Conservation (phyloP, 2,888 invertebrate genomes). For the Coelopa pilipes region DNA sequence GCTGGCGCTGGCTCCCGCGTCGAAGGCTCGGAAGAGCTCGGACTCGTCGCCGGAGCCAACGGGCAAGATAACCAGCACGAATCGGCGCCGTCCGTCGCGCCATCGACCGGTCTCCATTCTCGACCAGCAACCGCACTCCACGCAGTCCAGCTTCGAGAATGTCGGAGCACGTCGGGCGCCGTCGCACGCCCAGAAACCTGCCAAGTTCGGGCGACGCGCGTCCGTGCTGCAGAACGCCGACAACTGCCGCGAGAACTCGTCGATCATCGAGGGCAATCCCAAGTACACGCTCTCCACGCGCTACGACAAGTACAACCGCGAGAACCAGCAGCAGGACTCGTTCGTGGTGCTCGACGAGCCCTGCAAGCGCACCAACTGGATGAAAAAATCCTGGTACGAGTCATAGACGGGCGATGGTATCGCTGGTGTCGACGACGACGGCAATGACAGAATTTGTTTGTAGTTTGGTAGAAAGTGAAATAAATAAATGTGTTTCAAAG, state of each 20-base stretch:
- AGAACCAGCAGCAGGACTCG: constrained; percentile 52
- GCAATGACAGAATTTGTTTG: background rate
- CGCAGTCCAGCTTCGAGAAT: constrained; percentile 54
- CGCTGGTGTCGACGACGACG: too few relatives aligned
- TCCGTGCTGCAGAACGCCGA: constrained; percentile 57
- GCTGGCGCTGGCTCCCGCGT: background rate
- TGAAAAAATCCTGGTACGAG: constrained; percentile 65
- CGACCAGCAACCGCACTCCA: constrained; percentile 45
- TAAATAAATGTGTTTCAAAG: background rate
- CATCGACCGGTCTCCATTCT: constrained; percentile 47
- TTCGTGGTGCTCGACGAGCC: constrained; percentile 65
- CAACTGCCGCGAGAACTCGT: constrained; percentile 58
- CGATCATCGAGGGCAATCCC: constrained; percentile 61
- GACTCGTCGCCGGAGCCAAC: constrained; percentile 47
- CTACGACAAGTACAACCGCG: constrained; percentile 49
- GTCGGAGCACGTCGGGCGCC: constrained; percentile 45
- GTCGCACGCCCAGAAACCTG: constrained; percentile 45
- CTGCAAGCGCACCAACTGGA: constrained; percentile 63
- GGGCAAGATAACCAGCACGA: constrained; percentile 34
- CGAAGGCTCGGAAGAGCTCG: constrained; percentile 48
- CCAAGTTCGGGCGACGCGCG: constrained; percentile 63
- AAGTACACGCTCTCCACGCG: constrained; percentile 56
- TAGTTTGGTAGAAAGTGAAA: background rate
- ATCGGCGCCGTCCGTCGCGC: constrained; percentile 51
- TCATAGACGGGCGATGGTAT: constrained; percentile 46